Percentiles rank a stretch among this genome's conserved stretches.
Evolutionary conservation across 1,140 invertebrate genomes (phyloP).

Genomic region (Drosophila sulfurigaster): DNA sequence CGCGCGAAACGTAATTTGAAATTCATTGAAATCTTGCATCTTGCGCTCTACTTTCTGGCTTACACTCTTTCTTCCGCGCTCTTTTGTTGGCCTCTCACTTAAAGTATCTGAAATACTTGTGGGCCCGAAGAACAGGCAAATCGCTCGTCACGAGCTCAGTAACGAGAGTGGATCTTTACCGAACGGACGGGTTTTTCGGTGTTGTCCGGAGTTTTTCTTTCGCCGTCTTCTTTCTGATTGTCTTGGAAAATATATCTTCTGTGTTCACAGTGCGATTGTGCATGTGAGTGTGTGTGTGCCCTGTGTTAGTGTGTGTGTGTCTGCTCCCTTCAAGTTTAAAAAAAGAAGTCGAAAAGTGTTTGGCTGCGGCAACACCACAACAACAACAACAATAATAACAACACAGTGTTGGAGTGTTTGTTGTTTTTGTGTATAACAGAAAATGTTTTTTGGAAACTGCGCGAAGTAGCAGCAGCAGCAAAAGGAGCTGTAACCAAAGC

Average conservation of each 20-base stretch:
- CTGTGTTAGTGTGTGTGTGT: slow-evolving; percentile 30
- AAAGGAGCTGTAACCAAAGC: slow-evolving; percentile 9
- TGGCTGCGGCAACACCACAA: slow-evolving; percentile 61
- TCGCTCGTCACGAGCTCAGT: slow-evolving; percentile 23
- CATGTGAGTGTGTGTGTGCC: slow-evolving; percentile 10
- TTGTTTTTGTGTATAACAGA: slow-evolving; percentile 79
- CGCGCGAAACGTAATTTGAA: slow-evolving; percentile 17
- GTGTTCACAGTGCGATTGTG: slow-evolving; percentile 26
- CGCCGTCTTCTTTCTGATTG: slow-evolving; percentile 62
- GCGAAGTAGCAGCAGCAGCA: slow-evolving; percentile 32
- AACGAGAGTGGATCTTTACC: slow-evolving; percentile 54
- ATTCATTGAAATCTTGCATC: slow-evolving; percentile 19
- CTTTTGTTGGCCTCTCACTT: slow-evolving; percentile 3
- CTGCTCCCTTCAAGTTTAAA: slow-evolving; percentile 72
- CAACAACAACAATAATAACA: slow-evolving; percentile 38
- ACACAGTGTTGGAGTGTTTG: slow-evolving; percentile 47
- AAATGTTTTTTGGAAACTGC: slow-evolving; percentile 56
- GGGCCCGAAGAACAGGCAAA: not conserved
- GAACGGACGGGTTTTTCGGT: slow-evolving; percentile 57
- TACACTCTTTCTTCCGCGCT: slow-evolving; percentile 14
- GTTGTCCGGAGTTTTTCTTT: slow-evolving; percentile 44
- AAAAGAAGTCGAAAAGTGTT: slow-evolving; percentile 78
- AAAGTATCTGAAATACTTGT: slow-evolving; percentile 33
- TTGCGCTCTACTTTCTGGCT: slow-evolving; percentile 10
- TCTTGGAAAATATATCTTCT: slow-evolving; percentile 72